Evolutionary conservation across 2,888 invertebrate genomes (phyloP).

Genomic region (Lasioglossum leucozonium): DNA sequence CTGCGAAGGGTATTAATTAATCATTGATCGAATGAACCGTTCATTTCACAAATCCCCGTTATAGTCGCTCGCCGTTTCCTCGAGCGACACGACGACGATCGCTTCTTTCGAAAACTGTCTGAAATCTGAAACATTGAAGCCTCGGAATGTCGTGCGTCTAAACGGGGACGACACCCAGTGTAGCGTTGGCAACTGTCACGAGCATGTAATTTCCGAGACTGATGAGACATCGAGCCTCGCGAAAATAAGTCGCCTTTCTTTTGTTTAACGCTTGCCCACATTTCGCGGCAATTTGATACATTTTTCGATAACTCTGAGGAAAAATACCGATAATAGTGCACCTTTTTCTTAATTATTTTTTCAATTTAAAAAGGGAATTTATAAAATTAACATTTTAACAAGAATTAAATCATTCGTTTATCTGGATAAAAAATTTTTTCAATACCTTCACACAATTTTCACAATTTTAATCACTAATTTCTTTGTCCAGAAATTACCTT

Average conservation of each 20-base stretch:
- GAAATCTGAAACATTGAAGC: constrained; percentile 2
- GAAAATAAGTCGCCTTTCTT: background rate
- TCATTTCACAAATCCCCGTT: background rate
- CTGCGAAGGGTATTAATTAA: background rate
- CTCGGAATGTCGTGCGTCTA: background rate
- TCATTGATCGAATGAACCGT: background rate
- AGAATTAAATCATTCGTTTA: no score
- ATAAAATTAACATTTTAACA: no score
- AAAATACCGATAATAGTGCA: no score
- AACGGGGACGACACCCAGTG: background rate
- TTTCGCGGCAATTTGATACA: background rate
- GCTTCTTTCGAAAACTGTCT: background rate
- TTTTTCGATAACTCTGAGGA: background rate
- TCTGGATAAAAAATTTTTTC: no score
- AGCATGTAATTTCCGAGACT: constrained; percentile 3
- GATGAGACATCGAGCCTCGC: background rate
- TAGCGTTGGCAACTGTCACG: constrained; percentile 12
- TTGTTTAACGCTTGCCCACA: background rate
- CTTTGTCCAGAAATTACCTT: no score
- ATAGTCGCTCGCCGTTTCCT: background rate
- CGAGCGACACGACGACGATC: background rate
- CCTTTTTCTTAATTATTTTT: background rate
- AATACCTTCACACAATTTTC: no score
- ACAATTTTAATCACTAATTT: no score
- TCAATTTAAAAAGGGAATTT: background rate